Evolutionary conservation across 2,888 invertebrate genomes (phyloP).

Genomic region (Agrilus mali): DNA sequence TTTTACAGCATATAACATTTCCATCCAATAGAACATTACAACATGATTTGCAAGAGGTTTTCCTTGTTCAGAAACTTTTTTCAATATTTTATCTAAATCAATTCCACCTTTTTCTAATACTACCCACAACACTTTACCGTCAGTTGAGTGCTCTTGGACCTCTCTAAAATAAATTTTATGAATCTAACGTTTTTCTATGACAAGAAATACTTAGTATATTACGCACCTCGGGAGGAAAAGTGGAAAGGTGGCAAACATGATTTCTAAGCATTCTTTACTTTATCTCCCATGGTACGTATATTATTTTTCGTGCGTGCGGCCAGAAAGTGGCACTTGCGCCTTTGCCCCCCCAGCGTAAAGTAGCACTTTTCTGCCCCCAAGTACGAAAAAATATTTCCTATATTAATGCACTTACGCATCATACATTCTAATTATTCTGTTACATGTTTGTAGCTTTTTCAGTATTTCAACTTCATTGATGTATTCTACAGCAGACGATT

Average conservation of each 20-base stretch:
- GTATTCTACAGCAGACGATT: constrained; percentile 61
- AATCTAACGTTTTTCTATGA: neutral
- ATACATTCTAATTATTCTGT: constrained; percentile 70
- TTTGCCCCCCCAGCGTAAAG: too few species aligned
- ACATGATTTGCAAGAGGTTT: constrained; percentile 54
- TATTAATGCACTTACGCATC: constrained; percentile 69
- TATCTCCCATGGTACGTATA: too few species aligned
- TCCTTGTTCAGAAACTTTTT: constrained; percentile 32
- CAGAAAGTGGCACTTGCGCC: too few species aligned
- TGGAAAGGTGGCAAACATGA: too few species aligned
- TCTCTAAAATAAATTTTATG: constrained; percentile 46
- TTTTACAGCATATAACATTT: constrained; percentile 84
- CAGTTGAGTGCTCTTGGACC: constrained; percentile 40
- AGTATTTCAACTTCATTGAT: constrained; percentile 81
- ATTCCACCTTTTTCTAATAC: constrained; percentile 90
- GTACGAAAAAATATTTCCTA: too few species aligned
- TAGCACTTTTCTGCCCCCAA: neutral
- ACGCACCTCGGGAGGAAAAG: too few species aligned
- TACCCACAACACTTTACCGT: constrained; percentile 53
- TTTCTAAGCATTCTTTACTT: too few species aligned
- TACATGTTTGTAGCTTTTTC: constrained; percentile 65
- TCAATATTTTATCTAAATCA: constrained; percentile 69
- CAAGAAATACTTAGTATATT: too few species aligned
- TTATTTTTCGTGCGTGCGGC: too few species aligned
- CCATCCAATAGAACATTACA: constrained; percentile 81